These are phyloP conservation scores for Gymnogyps californianus DNA, from an alignment of 2,113 vertebrate genomes.

Conservation along the genomic window DNA sequence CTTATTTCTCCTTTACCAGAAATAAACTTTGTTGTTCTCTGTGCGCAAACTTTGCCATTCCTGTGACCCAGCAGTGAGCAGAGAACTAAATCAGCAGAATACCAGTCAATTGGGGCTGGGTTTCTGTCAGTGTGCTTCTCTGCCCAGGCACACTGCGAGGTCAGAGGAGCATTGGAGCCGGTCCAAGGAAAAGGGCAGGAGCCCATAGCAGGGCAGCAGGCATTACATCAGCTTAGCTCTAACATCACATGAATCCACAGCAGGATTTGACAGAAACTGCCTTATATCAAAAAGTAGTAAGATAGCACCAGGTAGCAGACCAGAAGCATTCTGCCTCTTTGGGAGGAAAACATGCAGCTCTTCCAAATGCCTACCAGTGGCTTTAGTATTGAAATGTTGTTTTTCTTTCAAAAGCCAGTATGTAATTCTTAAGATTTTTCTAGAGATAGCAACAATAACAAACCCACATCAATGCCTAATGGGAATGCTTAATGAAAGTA, in stretches of 20 bases:
- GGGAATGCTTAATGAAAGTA: not conserved
- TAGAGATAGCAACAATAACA: not conserved
- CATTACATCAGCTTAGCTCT: not conserved
- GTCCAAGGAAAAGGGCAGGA: not conserved
- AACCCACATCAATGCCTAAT: not conserved
- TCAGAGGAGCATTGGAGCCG: not conserved
- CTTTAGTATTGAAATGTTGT: not conserved
- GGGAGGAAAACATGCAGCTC: not conserved
- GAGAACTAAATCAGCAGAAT: not conserved
- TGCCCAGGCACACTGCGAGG: not conserved
- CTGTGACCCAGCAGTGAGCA: not conserved
- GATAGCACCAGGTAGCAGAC: not conserved
- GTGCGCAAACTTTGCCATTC: not conserved
- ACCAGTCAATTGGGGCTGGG: not conserved
- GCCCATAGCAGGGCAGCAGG: not conserved
- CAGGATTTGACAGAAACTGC: not conserved
- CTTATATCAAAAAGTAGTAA: not conserved
- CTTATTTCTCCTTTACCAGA: not conserved
- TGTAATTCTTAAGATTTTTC: not conserved
- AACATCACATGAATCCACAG: accelerated
- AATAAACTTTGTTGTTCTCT: not conserved
- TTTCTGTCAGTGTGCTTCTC: not conserved
- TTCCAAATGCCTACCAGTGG: not conserved
- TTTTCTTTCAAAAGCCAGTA: not conserved
- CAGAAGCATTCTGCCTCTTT: not conserved